A percentile compares a stretch with the other conserved stretches of the same genome.
phyloP scores from a whole-genome alignment of 2,888 invertebrate species.

The Silvanus unidentatus region DNA sequence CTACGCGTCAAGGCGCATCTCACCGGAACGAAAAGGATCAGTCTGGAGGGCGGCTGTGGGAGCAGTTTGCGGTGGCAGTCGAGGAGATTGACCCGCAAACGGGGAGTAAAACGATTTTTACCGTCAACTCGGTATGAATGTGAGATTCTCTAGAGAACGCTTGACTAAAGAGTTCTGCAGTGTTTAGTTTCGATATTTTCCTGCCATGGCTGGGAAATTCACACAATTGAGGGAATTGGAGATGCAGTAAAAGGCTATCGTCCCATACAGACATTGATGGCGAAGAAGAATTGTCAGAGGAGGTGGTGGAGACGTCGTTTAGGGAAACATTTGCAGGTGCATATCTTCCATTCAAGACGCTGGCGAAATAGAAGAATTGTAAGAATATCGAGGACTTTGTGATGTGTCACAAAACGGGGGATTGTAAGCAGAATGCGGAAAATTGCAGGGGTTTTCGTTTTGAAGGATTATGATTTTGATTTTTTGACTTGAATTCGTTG shows the following conservation, averaged over 20 bases:
- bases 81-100: conserved; percentile 47
- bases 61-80: conserved; percentile 56
- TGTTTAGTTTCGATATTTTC: conserved; percentile 51
- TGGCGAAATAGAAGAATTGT: no score
- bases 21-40: conserved; percentile 66
- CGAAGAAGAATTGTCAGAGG: conserved; percentile 56
- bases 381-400: no score
- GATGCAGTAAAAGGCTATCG: conserved; percentile 57
- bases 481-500: no score
- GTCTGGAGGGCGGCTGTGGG: conserved; percentile 69
- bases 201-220: conserved; percentile 59
- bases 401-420: no score
- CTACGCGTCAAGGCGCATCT: conserved; percentile 57
- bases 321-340: no score
- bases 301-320: no score
- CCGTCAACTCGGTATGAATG: conserved; percentile 60
- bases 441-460: no score
- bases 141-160: no score
- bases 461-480: no score
- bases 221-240: conserved; percentile 68
- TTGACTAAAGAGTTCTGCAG: no score
- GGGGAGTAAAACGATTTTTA: conserved; percentile 48
- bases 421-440: no score
- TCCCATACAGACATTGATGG: conserved; percentile 54
- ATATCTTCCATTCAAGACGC: no score